phyloP scores from a whole-genome alignment of 2,113 vertebrate species.

The Shinisaurus crocodilurus region DNA sequence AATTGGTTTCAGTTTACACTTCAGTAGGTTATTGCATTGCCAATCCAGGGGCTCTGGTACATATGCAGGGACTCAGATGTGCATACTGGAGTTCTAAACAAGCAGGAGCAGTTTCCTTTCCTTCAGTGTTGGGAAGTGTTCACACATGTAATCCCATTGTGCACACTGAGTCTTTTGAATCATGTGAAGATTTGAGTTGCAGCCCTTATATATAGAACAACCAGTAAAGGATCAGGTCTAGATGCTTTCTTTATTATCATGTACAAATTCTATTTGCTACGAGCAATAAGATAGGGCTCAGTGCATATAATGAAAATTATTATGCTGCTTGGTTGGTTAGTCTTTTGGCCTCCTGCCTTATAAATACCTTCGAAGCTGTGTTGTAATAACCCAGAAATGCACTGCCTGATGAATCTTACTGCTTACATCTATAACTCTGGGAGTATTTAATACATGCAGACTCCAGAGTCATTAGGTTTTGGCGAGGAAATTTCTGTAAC shows the following conservation, averaged over 20 bases:
- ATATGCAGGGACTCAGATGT: background rate
- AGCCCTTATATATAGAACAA: background rate
- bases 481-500: slow-evolving; percentile 68
- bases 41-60: slow-evolving; percentile 5
- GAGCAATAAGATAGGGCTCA: slow-evolving; percentile 63
- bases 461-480: slow-evolving; percentile 63
- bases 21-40: background rate
- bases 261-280: slow-evolving; percentile 62
- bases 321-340: slow-evolving; percentile 69
- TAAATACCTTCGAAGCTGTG: slow-evolving; percentile 72
- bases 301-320: slow-evolving; percentile 63
- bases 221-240: slow-evolving; percentile 48
- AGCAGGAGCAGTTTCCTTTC: background rate
- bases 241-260: slow-evolving; percentile 58
- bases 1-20: slow-evolving; percentile 34
- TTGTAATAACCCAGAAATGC: slow-evolving; percentile 64
- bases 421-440: slow-evolving; percentile 59
- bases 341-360: slow-evolving; percentile 69
- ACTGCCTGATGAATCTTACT: slow-evolving; percentile 63
- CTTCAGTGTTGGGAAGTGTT: background rate
- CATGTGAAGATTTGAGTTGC: slow-evolving; percentile 16
- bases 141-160: background rate
- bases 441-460: slow-evolving; percentile 55
- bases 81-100: background rate
- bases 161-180: background rate